A percentile compares a stretch with the other conserved stretches of the same genome.
Conservation (phyloP, 2,888 invertebrate genomes). For the Scotopteryx bipunctaria region DNA sequence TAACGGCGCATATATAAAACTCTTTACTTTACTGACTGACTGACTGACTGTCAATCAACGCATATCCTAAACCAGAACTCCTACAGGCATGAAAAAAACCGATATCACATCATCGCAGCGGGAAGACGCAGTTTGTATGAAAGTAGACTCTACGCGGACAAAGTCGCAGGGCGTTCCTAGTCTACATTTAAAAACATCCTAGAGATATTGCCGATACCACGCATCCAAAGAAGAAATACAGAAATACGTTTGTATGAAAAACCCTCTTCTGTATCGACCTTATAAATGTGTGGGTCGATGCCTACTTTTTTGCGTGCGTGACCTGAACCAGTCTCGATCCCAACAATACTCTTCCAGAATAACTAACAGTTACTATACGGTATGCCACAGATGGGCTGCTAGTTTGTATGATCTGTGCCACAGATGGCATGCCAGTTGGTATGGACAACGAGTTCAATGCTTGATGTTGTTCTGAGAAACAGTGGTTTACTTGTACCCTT, state of each 20-base stretch:
- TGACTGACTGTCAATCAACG: no score
- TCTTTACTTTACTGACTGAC: no score
- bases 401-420: slow-evolving; percentile 10
- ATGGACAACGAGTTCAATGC: slow-evolving; percentile 42
- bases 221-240: not conserved
- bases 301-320: slow-evolving; percentile 25
- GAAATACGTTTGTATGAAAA: not conserved
- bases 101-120: no score
- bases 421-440: slow-evolving; percentile 8
- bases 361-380: slow-evolving; percentile 1
- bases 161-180: no score
- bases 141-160: no score
- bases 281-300: slow-evolving; percentile 18
- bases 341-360: slow-evolving; percentile 24
- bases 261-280: slow-evolving; percentile 3
- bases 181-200: no score
- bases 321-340: slow-evolving; percentile 23
- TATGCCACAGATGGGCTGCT: not conserved
- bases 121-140: no score
- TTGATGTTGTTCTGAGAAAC: slow-evolving; percentile 62
- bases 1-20: no score
- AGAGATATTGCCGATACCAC: no score
- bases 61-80: no score
- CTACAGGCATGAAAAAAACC: no score
- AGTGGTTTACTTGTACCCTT: slow-evolving; percentile 65